Base-by-base conservation (phyloP, 1,140 invertebrate genomes). In the Akabosia matsudoensis region DNA sequence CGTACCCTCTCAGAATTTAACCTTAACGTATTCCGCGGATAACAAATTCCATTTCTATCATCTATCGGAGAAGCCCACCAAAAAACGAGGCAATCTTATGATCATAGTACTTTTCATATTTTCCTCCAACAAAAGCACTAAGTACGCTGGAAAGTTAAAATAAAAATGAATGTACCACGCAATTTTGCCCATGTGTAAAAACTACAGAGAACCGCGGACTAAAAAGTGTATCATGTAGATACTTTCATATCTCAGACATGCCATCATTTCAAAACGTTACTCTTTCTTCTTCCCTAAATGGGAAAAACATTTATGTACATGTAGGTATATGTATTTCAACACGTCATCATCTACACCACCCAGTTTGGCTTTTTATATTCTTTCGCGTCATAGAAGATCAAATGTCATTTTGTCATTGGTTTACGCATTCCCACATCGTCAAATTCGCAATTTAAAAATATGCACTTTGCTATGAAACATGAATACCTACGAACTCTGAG, bases 251-350 rank as follows among this genome's bases (percentile, higher is more conserved):
- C 18, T 45, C 7, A 7, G 37, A 18, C 37, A 45, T 18, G 18
- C 37, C n/a, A n/a, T n/a, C n/a, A 61, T 3, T 14, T 61, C 56
- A 26, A 61, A 74, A 52, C 76, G 14, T 33, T 77, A 64, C 73
- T 72, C 76, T 70, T 74, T 77, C 37, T 22, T 34, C 72, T 14
- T 74, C 72, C 64, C 33, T 74, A 22, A 14, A 61, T 10, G 56
- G 18, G 24, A 10, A 61, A 26, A 14, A 7, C 18, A 22, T 26
- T 61, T 61, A 4, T 61, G 56, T 26, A 7, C 18, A 22, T 26
- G 10, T 61, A 4, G 10, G 56, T 26, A 45, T 45, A 45, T 45
- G 37, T 7, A 45, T 45, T 45, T 45, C 37, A 45, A 10, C 37
- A 45, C 37, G 7, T 18, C 37, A 45, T 18, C 37, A 45, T 18